Conservation (phyloP, 2,888 invertebrate species). For the Drosophila cracens region DNA sequence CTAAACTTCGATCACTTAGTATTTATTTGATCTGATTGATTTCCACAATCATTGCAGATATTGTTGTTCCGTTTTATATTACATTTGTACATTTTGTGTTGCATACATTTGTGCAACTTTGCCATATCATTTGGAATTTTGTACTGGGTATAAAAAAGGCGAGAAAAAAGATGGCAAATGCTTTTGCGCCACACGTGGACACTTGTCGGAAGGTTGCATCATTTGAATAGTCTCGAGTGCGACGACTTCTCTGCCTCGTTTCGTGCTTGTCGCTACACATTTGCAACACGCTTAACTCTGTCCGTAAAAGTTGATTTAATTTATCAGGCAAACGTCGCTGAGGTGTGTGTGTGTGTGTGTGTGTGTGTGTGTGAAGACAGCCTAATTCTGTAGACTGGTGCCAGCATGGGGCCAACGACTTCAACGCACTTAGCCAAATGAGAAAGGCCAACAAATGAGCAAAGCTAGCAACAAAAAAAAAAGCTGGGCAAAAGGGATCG, state of each 20-base stretch:
- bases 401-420: slow-evolving; percentile 63
- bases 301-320: slow-evolving; percentile 58
- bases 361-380: slow-evolving; percentile 36
- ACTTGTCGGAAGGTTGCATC: slow-evolving; percentile 49
- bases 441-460: slow-evolving; percentile 75
- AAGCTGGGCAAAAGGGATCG: slow-evolving; percentile 9
- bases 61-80: too few relatives aligned
- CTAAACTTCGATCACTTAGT: neutral
- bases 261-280: slow-evolving; percentile 5
- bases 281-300: slow-evolving; percentile 37
- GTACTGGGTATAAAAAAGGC: neutral
- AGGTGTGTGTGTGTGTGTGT: neutral
- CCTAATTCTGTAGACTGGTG: slow-evolving; percentile 64
- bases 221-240: slow-evolving; percentile 59
- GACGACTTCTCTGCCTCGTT: slow-evolving; percentile 37
- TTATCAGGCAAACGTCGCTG: slow-evolving; percentile 47
- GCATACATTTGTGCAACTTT: neutral
- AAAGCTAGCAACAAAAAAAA: slow-evolving; percentile 38
- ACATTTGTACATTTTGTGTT: neutral
- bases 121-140: neutral
- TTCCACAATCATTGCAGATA: neutral
- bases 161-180: slow-evolving; percentile 49
- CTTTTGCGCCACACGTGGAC: slow-evolving; percentile 72
- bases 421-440: slow-evolving; percentile 82
- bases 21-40: neutral